Evolutionary conservation across 2,888 invertebrate species (phyloP).

Genomic region (Clivina fossor): DNA sequence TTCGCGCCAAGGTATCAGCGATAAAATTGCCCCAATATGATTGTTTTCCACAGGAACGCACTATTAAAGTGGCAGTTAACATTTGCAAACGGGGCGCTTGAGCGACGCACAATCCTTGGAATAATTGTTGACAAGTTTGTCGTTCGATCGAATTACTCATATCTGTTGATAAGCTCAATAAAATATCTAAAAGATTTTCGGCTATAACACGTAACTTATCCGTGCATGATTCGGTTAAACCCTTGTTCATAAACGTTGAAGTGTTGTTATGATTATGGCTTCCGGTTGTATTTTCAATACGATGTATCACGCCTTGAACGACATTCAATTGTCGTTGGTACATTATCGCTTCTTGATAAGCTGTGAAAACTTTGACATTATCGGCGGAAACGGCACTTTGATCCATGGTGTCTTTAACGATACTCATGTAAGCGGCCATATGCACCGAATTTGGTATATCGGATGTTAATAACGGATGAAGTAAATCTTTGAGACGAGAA

Average conservation of each 20-base stretch:
- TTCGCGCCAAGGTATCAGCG: constrained; percentile 75
- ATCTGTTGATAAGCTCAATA: constrained; percentile 60
- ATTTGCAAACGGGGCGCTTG: constrained; percentile 79
- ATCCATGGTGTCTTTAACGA: constrained; percentile 47
- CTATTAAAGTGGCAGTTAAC: constrained; percentile 74
- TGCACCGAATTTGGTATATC: constrained; percentile 81
- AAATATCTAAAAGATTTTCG: constrained; percentile 79
- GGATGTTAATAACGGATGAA: constrained; percentile 76
- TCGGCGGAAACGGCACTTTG: constrained; percentile 45
- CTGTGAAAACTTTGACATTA: constrained; percentile 55
- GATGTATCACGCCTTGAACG: constrained; percentile 72
- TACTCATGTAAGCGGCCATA: constrained; percentile 78
- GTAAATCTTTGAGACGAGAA: constrained; percentile 76
- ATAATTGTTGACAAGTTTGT: constrained; percentile 63
- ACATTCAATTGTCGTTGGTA: constrained; percentile 88
- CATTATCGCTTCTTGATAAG: constrained; percentile 77
- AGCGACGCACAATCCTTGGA: constrained; percentile 72
- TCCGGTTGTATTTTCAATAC: constrained; percentile 64
- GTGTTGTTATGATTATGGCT: constrained; percentile 37
- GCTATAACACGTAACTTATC: constrained; percentile 83
- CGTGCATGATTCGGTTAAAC: constrained; percentile 64
- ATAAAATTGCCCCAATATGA: constrained; percentile 90
- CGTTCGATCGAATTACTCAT: constrained; percentile 47
- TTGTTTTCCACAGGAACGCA: constrained; percentile 69
- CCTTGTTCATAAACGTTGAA: constrained; percentile 31